Conservation (phyloP, 2,888 invertebrate species). For the Noctua comes region DNA sequence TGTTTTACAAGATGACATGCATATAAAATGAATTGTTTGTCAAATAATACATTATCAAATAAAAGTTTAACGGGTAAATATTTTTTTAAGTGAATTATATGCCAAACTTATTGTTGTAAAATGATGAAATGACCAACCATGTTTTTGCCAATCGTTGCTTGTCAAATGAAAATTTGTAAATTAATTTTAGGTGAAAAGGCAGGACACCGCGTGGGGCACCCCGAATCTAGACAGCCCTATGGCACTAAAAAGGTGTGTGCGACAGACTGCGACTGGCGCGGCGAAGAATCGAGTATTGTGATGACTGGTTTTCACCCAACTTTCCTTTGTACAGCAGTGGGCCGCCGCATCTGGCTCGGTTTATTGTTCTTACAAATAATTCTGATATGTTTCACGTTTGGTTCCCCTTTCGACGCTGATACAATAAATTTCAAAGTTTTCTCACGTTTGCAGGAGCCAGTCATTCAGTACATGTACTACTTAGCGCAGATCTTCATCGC, state of each 20-base stretch:
- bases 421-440: neutral
- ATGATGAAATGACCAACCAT: too few species aligned
- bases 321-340: neutral
- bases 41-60: too few species aligned
- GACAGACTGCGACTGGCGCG: neutral
- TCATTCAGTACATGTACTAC: slow-evolving; percentile 99
- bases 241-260: neutral
- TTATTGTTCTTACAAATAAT: neutral
- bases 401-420: neutral
- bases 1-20: too few species aligned
- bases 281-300: neutral
- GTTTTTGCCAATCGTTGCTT: too few species aligned
- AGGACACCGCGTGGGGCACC: too few species aligned
- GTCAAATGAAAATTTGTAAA: too few species aligned
- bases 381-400: neutral
- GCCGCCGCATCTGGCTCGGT: neutral
- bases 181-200: too few species aligned
- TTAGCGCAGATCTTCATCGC: slow-evolving; percentile 99
- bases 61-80: too few species aligned
- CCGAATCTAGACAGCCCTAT: too few species aligned
- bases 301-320: neutral
- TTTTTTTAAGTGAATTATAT: too few species aligned
- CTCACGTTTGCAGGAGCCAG: slow-evolving; percentile 94
- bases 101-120: too few species aligned
- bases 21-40: too few species aligned